Base-by-base conservation (phyloP, 1,140 invertebrate species). In the Megalopta genalis region DNA sequence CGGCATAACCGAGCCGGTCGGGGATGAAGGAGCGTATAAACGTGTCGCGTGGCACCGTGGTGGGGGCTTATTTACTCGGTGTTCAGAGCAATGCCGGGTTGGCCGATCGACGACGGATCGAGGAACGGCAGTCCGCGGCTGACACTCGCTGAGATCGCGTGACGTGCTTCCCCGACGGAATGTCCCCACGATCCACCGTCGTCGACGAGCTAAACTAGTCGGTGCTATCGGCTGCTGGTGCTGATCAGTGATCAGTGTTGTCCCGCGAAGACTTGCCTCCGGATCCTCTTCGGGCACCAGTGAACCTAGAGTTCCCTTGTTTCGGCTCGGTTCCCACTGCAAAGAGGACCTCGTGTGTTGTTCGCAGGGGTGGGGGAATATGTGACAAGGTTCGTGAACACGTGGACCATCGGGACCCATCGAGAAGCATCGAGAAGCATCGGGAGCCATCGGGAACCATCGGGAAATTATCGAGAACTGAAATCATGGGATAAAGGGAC, bases 61-160 rank as follows among this genome's bases (percentile, higher is more conserved):
- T 78, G 87, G 86, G 88, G 87, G 81, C 73, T 87, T 89, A 88
- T 89, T 89, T 90, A 90, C 88, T 86, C 80, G 84, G 25, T 63
- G 59, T 57, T 74, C 78, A 75, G 75, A 80, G 64, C 49, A 81
- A 46, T 39, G 69, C 67, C 77, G 78, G 46, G 77, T 60, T 49
- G 77, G 25, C 77, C 49, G 77, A 80, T 86, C 81, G 74, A 25
- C 80, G 39, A n/a, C 77, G 82, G 66, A 59, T 75, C 77, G 76
- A 49, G 78, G 54, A 80, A 77, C 82, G 82, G 65, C 82, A 90
- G 88, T 90, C 52, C 60, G 86, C 76, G 78, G 70, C 63, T 77
- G 79, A 82, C 81, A 82, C 74, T 87, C 83, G 81, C 60, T 63
- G 74, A 7, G 72, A 63, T 78, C 76, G 64, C 10, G 14, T 49